A percentile compares a stretch with the other conserved stretches of the same genome.
phyloP scores from a whole-genome alignment of 2,888 invertebrate genomes.

The Phaedon cochleariae region DNA sequence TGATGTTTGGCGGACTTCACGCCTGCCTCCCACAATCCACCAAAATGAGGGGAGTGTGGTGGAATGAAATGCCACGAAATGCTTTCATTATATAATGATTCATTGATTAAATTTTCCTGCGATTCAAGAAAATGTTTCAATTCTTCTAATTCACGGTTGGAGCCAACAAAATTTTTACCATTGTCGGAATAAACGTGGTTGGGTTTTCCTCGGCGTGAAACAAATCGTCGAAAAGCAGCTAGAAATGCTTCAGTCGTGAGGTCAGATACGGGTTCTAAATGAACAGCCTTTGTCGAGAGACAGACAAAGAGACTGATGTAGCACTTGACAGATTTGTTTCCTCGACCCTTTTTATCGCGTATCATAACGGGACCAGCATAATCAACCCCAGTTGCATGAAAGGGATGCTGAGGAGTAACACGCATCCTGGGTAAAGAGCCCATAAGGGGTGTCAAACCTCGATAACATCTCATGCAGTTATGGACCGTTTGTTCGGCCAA shows the following conservation, averaged over 20 bases:
- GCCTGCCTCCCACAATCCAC: no score
- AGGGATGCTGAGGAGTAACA: neutral
- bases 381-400: neutral
- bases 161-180: conserved; percentile 15
- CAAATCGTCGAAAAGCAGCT: neutral
- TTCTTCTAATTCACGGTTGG: conserved; percentile 1
- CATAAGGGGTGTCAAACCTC: neutral
- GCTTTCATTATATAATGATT: no score
- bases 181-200: conserved; percentile 15
- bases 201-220: neutral
- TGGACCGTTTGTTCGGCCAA: neutral
- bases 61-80: no score
- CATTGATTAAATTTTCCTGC: no score
- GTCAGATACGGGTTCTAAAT: neutral
- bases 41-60: no score
- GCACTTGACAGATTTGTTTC: neutral
- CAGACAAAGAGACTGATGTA: neutral
- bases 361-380: neutral
- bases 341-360: neutral
- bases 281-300: neutral
- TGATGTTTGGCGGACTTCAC: no score
- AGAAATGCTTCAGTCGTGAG: neutral
- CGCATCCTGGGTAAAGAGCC: neutral
- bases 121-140: no score
- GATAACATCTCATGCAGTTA: neutral